These are phyloP conservation scores for Podargus strigoides DNA, from an alignment of 2,797 vertebrate genomes.

Conservation along the genomic window DNA sequence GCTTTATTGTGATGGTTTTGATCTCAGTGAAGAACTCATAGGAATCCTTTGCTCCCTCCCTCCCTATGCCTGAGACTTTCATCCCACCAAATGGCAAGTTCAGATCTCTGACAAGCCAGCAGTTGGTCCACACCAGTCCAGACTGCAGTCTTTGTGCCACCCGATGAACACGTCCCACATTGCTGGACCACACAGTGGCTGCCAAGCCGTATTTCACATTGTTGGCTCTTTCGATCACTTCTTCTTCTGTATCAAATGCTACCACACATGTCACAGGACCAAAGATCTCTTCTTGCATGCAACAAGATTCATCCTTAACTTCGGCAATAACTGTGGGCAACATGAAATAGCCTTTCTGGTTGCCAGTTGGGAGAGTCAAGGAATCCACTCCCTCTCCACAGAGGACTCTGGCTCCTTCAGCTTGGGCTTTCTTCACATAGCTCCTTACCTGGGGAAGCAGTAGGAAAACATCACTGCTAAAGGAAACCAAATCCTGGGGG, in stretches of 20 bases:
- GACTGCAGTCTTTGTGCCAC: constrained; percentile 84
- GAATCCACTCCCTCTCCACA: constrained; percentile 90
- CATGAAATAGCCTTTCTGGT: constrained; percentile 89
- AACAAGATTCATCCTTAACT: constrained; percentile 81
- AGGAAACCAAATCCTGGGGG: not conserved
- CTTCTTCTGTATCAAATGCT: constrained; percentile 88
- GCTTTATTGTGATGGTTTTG: constrained; percentile 90
- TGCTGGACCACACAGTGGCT: constrained; percentile 88
- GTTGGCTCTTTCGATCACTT: constrained; percentile 87
- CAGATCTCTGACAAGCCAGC: constrained; percentile 93
- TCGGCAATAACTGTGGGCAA: constrained; percentile 86
- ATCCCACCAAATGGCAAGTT: constrained; percentile 96
- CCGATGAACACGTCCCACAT: constrained; percentile 84
- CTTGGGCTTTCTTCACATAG: constrained; percentile 83
- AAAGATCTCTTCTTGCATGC: constrained; percentile 98
- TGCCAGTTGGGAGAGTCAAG: constrained; percentile 77
- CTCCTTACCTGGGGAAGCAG: constrained; percentile 79
- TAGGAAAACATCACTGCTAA: constrained; percentile 12
- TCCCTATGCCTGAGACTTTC: constrained; percentile 92
- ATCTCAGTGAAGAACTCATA: constrained; percentile 96
- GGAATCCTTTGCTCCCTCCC: constrained; percentile 92
- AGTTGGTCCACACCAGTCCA: constrained; percentile 95
- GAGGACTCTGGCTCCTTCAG: constrained; percentile 85
- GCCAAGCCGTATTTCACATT: constrained; percentile 87
- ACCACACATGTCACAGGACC: constrained; percentile 91